phyloP scores from a whole-genome alignment of 2,113 vertebrate species.

The Callithrix jacchus region DNA sequence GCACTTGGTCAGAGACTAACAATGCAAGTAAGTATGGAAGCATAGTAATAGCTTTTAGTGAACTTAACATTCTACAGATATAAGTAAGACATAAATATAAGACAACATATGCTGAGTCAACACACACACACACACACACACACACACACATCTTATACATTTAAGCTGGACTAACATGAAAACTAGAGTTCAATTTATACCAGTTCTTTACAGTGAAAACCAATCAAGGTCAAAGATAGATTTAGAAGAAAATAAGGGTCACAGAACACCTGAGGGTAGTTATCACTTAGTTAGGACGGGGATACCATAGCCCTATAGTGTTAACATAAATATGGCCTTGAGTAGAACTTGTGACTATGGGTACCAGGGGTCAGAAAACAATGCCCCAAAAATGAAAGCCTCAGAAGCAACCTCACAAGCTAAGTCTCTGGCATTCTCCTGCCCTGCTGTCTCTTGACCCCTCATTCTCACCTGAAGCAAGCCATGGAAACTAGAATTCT shows the following conservation, averaged over 20 bases:
- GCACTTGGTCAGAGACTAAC: background rate
- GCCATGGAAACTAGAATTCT: background rate
- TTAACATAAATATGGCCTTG: background rate
- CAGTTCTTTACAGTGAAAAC: background rate
- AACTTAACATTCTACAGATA: background rate
- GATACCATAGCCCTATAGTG: background rate
- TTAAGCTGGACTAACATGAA: background rate
- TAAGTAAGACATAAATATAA: background rate
- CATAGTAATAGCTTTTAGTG: background rate
- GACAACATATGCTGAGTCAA: background rate
- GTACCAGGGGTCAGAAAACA: background rate
- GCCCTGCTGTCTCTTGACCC: background rate
- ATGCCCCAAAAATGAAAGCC: background rate
- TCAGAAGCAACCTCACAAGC: background rate
- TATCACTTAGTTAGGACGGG: background rate
- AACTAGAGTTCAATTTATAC: background rate
- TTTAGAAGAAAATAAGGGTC: background rate
- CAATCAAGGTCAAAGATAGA: background rate
- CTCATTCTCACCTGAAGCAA: background rate
- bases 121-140: background rate
- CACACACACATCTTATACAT: background rate
- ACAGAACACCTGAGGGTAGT: background rate
- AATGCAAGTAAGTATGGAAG: background rate
- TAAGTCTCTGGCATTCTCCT: background rate
- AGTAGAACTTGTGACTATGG: background rate